A percentile compares a stretch with the other conserved stretches of the same genome.
phyloP scores from a whole-genome alignment of 1,140 invertebrate genomes.

The Parapsyche elsis region DNA sequence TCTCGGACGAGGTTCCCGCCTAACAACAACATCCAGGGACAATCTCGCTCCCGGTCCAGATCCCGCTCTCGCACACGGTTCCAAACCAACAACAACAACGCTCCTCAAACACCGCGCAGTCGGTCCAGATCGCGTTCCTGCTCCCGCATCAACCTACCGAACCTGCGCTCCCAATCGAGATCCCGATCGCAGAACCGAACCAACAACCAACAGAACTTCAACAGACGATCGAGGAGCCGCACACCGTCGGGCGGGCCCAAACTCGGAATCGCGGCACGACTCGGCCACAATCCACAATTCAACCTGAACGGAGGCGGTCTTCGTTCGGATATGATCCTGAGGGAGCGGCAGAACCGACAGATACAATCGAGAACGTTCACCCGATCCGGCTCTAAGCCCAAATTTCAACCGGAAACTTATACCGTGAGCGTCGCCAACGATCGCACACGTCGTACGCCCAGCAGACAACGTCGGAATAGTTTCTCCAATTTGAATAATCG shows the following conservation, averaged over 20 bases:
- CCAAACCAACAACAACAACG: not conserved
- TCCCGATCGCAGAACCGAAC: conserved; percentile 17
- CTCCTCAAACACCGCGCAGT: not conserved
- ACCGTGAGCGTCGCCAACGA: conserved; percentile 53
- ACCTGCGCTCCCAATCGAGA: not conserved
- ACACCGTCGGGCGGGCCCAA: conserved; percentile 13
- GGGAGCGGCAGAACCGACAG: conserved; percentile 36
- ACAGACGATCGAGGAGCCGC: conserved; percentile 43
- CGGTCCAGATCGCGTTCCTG: conserved; percentile 30
- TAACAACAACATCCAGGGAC: conserved; percentile 34
- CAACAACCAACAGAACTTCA: conserved; percentile 15
- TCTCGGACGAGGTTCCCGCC: conserved; percentile 39
- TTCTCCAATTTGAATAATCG: conserved; percentile 4
- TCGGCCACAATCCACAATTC: conserved; percentile 24
- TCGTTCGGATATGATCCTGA: conserved; percentile 48
- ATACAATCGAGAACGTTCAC: conserved; percentile 49
- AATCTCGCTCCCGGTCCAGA: conserved; percentile 42
- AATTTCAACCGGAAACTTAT: conserved; percentile 12
- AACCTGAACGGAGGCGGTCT: conserved; percentile 37
- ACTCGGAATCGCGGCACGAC: conserved; percentile 37
- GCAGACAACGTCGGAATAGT: conserved; percentile 38
- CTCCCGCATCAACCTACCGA: not conserved
- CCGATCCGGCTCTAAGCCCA: conserved; percentile 32
- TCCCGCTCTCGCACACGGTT: conserved; percentile 18
- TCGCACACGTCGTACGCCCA: not conserved